Evolutionary conservation across 1,140 invertebrate genomes (phyloP).

Genomic region (Conus betulinus): DNA sequence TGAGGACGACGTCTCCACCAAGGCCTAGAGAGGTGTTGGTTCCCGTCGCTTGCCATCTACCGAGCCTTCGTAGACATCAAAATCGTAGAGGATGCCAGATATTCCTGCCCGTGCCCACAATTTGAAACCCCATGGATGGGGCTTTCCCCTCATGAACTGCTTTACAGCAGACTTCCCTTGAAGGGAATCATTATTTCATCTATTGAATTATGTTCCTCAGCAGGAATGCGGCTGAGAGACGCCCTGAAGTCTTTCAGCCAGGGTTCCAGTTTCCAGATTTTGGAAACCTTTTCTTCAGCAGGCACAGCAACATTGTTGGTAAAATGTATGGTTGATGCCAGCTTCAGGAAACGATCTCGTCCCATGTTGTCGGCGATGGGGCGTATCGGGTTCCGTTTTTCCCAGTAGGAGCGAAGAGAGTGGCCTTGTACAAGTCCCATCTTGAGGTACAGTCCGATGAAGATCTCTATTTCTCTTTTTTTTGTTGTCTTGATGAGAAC

Average conservation of each 20-base stretch:
- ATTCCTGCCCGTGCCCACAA: slow-evolving; percentile 33
- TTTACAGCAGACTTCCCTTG: slow-evolving; percentile 3
- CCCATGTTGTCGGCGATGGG: slow-evolving; percentile 41
- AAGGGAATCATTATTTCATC: slow-evolving; percentile 46
- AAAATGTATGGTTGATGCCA: slow-evolving; percentile 42
- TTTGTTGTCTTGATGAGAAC: slow-evolving; percentile 20
- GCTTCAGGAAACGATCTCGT: slow-evolving; percentile 33
- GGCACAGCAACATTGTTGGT: slow-evolving; percentile 33
- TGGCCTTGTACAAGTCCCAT: slow-evolving; percentile 40
- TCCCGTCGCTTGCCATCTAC: slow-evolving; percentile 28
- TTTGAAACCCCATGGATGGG: slow-evolving; percentile 51
- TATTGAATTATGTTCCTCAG: slow-evolving; percentile 37
- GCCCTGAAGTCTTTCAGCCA: slow-evolving; percentile 34
- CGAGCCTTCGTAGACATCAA: slow-evolving; percentile 55
- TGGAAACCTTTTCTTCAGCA: slow-evolving; percentile 38
- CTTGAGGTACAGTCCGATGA: slow-evolving; percentile 39
- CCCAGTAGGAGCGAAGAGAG: slow-evolving; percentile 44
- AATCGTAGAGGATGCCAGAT: slow-evolving; percentile 45
- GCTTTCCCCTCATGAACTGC: slow-evolving; percentile 40
- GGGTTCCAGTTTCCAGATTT: slow-evolving; percentile 42
- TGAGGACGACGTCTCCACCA: slow-evolving; percentile 41
- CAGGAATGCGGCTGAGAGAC: slow-evolving; percentile 27
- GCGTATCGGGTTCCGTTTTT: slow-evolving; percentile 33
- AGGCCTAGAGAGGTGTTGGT: slow-evolving; percentile 29
- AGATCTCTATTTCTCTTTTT: slow-evolving; percentile 40